These are phyloP conservation scores for Dendronephthya gigantea DNA, from an alignment of 64 coral and sea anemone species.

Conservation along the genomic window DNA sequence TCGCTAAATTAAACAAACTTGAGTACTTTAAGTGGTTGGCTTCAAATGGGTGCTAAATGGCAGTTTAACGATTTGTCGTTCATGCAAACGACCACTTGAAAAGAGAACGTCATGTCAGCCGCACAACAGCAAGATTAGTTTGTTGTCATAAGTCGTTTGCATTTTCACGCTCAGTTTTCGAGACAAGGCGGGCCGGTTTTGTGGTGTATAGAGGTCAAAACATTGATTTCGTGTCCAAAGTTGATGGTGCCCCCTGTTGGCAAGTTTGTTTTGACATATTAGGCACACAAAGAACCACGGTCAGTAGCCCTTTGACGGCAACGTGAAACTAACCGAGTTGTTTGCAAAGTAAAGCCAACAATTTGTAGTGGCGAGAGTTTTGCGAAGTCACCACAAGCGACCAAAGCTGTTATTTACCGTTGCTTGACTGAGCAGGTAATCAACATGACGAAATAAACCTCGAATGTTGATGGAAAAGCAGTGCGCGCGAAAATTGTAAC, in stretches of 20 bases:
- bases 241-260: neutral
- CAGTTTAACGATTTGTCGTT: constrained; percentile 2
- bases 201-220: neutral
- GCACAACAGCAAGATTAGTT: neutral
- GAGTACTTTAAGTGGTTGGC: neutral
- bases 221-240: neutral
- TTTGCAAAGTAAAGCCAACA: neutral
- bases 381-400: neutral
- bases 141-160: neutral
- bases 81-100: neutral
- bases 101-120: neutral
- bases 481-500: neutral
- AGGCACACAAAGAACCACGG: neutral
- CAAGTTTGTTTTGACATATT: constrained; percentile 19
- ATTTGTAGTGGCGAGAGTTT: neutral
- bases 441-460: neutral
- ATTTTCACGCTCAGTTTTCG: neutral
- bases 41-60: constrained; percentile 8
- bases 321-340: neutral
- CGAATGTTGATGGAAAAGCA: neutral
- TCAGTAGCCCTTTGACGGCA: neutral
- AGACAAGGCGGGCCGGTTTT: neutral
- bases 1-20: constrained; percentile 19
- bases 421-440: neutral
- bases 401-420: neutral